Conservation (phyloP, 2,113 vertebrate species). For the Orientallactaga bullata region DNA sequence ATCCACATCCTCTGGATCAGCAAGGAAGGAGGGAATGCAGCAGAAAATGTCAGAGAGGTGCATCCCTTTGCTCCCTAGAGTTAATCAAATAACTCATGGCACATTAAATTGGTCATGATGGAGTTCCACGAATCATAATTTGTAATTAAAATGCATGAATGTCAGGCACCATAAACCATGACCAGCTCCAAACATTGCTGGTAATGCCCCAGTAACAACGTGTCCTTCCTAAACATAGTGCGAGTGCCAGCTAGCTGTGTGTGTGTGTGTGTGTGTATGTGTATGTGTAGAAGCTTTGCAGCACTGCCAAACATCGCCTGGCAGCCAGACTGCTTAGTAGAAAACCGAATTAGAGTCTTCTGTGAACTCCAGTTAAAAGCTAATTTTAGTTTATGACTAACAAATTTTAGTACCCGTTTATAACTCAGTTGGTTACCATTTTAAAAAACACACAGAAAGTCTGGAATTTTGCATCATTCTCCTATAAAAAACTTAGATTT, state of each 20-base stretch:
- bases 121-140: slow-evolving; percentile 68
- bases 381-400: slow-evolving; percentile 84
- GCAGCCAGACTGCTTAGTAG: slow-evolving; percentile 78
- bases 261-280: slow-evolving; percentile 57
- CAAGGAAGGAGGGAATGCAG: slow-evolving; percentile 19
- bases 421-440: slow-evolving; percentile 78
- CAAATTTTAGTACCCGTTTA: slow-evolving; percentile 81
- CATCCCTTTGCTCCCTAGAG: background rate
- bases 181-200: slow-evolving; percentile 72
- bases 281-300: slow-evolving; percentile 63
- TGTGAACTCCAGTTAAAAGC: slow-evolving; percentile 79
- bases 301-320: slow-evolving; percentile 74
- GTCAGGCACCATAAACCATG: slow-evolving; percentile 66
- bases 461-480: slow-evolving; percentile 66
- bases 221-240: slow-evolving; percentile 65
- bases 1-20: slow-evolving; percentile 39
- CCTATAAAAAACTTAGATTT: slow-evolving; percentile 41
- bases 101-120: slow-evolving; percentile 63
- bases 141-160: slow-evolving; percentile 77
- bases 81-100: slow-evolving; percentile 66
- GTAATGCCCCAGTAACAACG: slow-evolving; percentile 64
- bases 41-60: slow-evolving; percentile 23
- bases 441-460: slow-evolving; percentile 58
- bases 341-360: slow-evolving; percentile 80
- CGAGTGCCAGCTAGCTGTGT: slow-evolving; percentile 69